Evolutionary conservation across 2,888 invertebrate species (phyloP).

Genomic region (Melanophora roralis): DNA sequence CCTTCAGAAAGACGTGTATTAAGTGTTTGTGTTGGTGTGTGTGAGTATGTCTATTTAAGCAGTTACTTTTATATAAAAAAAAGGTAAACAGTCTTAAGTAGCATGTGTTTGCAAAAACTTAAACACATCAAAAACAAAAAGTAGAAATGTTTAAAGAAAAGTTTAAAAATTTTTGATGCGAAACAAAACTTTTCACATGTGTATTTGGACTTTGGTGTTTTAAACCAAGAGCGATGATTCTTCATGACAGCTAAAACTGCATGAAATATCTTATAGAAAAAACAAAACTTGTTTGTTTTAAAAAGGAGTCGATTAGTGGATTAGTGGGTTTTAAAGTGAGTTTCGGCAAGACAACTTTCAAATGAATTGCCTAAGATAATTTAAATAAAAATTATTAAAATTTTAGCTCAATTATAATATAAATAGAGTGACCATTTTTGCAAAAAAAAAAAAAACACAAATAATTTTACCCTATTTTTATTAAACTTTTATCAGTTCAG

Average conservation of each 20-base stretch:
- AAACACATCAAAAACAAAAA: neutral
- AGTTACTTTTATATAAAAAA: neutral
- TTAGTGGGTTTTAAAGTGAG: too few relatives aligned
- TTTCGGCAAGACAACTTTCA: too few relatives aligned
- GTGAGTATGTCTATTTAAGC: neutral
- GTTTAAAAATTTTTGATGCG: constrained; percentile 6
- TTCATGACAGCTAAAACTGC: neutral
- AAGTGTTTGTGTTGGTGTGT: neutral
- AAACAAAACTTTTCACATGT: constrained; percentile 8
- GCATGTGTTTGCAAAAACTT: constrained; percentile 50
- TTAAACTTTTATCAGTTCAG: too few relatives aligned
- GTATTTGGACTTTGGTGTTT: neutral
- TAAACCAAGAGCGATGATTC: neutral
- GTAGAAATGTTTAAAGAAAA: neutral
- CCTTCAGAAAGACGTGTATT: neutral
- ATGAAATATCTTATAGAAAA: neutral
- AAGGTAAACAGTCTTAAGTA: constrained; percentile 20
- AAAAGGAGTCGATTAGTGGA: too few relatives aligned
- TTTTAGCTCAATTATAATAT: too few relatives aligned
- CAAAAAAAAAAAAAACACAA: too few relatives aligned
- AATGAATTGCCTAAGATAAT: too few relatives aligned
- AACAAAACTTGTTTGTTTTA: too few relatives aligned
- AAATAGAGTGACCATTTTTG: too few relatives aligned
- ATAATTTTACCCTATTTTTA: too few relatives aligned
- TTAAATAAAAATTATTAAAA: too few relatives aligned